Evolutionary conservation across 2,113 vertebrate species (phyloP).

Genomic region (Antigone vipio): DNA sequence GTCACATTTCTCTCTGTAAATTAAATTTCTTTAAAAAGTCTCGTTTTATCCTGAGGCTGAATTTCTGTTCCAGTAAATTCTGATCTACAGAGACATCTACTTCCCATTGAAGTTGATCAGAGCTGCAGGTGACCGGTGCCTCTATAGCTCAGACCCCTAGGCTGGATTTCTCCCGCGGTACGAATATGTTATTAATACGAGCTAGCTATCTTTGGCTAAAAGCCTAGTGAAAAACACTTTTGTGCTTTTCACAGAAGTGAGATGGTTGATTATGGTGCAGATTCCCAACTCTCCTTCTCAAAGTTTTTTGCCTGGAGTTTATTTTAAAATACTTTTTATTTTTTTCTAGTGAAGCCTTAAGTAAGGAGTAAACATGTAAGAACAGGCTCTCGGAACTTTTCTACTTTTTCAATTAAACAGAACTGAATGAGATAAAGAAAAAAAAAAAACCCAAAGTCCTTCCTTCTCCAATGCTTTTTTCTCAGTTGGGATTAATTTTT

Average conservation of each 20-base stretch:
- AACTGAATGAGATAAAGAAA: background rate
- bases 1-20: slow-evolving; percentile 30
- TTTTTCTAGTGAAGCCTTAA: background rate
- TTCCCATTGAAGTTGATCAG: slow-evolving; percentile 48
- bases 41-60: slow-evolving; percentile 41
- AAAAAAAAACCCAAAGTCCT: background rate
- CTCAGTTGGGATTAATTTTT: background rate
- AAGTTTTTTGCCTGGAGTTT: background rate
- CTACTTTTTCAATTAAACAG: background rate
- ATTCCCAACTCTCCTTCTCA: background rate
- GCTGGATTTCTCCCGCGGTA: slow-evolving; percentile 34
- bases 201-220: background rate
- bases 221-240: background rate
- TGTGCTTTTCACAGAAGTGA: background rate
- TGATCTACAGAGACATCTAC: slow-evolving; percentile 44
- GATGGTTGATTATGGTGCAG: background rate
- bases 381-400: background rate
- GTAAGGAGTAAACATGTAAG: background rate
- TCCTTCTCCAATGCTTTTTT: background rate
- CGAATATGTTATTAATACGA: slow-evolving; percentile 5
- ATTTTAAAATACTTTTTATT: background rate
- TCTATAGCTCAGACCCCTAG: slow-evolving; percentile 37
- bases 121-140: slow-evolving; percentile 25
- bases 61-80: slow-evolving; percentile 51
- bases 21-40: slow-evolving; percentile 32